Conservation (phyloP, 2,888 invertebrate species). For the Automeris io region DNA sequence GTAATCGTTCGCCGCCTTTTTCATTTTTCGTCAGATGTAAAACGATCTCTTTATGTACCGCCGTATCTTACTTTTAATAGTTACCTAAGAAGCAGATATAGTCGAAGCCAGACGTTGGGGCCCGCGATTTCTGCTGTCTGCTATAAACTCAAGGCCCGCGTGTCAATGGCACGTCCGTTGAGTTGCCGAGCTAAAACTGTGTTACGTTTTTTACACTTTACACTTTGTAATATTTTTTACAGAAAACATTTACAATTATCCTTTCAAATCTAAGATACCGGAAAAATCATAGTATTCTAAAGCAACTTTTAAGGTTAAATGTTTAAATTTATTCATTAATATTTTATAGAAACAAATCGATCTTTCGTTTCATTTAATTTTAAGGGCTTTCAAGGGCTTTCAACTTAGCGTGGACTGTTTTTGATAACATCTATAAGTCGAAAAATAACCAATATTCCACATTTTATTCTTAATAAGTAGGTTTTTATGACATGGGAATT, state of each 20-base stretch:
- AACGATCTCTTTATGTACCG: conserved; percentile 6
- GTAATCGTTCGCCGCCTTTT: background rate
- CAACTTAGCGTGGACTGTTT: no score
- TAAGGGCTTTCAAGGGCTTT: no score
- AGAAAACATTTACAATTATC: background rate
- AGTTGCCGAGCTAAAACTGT: conserved; percentile 13
- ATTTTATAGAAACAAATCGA: no score
- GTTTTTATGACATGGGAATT: no score
- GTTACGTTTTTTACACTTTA: background rate
- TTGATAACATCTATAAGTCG: no score
- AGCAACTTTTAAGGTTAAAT: no score
- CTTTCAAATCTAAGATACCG: no score
- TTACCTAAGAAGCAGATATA: conserved; percentile 17
- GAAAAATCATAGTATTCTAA: no score
- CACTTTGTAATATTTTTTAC: background rate
- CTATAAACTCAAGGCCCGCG: conserved; percentile 51
- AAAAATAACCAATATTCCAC: no score
- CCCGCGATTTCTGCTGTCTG: conserved; percentile 34
- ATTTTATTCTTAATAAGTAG: no score
- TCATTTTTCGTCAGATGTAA: conserved; percentile 3
- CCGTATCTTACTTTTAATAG: conserved; percentile 5
- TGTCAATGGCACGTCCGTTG: conserved; percentile 53
- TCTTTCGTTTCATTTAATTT: no score
- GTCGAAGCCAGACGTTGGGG: conserved; percentile 23
- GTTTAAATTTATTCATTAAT: no score